Evolutionary conservation across 2,888 invertebrate species (phyloP).

Genomic region (Cheilosia grossa): DNA sequence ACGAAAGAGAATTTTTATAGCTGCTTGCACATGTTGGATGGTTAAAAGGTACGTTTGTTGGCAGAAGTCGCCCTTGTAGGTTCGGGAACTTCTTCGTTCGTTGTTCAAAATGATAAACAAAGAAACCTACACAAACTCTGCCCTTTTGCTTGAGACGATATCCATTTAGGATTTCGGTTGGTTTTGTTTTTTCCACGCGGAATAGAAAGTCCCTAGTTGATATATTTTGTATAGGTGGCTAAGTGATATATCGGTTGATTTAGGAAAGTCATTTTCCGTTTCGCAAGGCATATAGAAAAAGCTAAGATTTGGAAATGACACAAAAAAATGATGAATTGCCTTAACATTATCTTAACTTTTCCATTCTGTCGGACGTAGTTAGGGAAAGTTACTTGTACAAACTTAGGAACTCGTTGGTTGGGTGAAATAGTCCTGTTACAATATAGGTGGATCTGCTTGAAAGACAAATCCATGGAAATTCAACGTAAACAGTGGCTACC

Average conservation of each 20-base stretch:
- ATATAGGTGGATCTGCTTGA: too few relatives aligned
- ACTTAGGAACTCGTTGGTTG: too few relatives aligned
- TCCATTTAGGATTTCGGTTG: not conserved
- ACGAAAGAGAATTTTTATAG: slow-evolving; percentile 14
- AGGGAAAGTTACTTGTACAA: too few relatives aligned
- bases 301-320: too few relatives aligned
- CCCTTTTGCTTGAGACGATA: not conserved
- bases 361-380: too few relatives aligned
- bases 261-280: too few relatives aligned
- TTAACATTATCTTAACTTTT: too few relatives aligned
- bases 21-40: not conserved
- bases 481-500: too few relatives aligned
- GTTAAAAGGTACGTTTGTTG: not conserved
- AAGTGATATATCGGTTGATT: not conserved
- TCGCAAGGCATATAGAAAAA: too few relatives aligned
- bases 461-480: too few relatives aligned
- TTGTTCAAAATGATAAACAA: not conserved
- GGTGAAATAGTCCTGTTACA: too few relatives aligned
- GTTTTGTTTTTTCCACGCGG: not conserved
- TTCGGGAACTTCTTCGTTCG: not conserved
- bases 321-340: too few relatives aligned
- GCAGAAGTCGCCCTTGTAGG: slow-evolving; percentile 1
- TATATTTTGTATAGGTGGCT: not conserved
- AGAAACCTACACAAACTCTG: not conserved
- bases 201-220: not conserved